Base-by-base conservation (phyloP, 2,113 vertebrate species). In the Daubentonia madagascariensis region DNA sequence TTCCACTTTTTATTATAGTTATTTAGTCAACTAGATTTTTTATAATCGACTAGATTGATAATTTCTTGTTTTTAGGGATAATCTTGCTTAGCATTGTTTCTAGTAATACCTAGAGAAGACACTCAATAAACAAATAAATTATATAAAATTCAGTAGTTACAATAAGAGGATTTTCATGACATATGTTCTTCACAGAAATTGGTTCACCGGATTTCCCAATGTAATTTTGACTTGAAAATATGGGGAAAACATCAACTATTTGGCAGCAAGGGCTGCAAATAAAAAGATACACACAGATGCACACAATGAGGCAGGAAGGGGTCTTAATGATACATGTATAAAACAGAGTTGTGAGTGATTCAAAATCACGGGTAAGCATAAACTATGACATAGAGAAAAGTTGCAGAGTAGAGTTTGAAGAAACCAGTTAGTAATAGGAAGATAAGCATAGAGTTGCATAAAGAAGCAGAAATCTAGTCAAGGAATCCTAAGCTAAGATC, bases 21-120 rank as follows among this genome's bases (percentile, higher is more conserved):
- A 57, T 96, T 96, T 85, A 65, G 18, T 70, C 30, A 96, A 57
- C 4, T 61, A 48, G 18, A 85, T 91, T 81, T 91, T 81, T 91
- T 78, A 48, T 52, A 89, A 16, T 50, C 32, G 52, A 59, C 59
- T 52, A 80, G 32, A 76, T 22, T 78, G 11, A 63, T 85, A 89
- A 79, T 80, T 85, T 72, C 40, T 67, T 81, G 18, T 65, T 5
- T 76, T 52, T 96, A 54, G 2, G 8, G 9, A 65, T 67, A 57
- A 57, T 88, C 12, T 78, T 75, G 48, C 0, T 80, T 76, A 81
- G 50, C 13, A 43, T 3, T 78, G 8, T 72, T 89, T 93, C n/a
- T 5, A 13, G 16, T 85, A 90, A 30, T 84, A 79, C n/a, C 85
- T 90, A 54, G 25, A 83, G n/a, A 85, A 61, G 11, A n/a, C 57